These are phyloP conservation scores for Mesopsocus fuscifrons DNA, from an alignment of 2,888 invertebrate genomes.

Conservation along the genomic window DNA sequence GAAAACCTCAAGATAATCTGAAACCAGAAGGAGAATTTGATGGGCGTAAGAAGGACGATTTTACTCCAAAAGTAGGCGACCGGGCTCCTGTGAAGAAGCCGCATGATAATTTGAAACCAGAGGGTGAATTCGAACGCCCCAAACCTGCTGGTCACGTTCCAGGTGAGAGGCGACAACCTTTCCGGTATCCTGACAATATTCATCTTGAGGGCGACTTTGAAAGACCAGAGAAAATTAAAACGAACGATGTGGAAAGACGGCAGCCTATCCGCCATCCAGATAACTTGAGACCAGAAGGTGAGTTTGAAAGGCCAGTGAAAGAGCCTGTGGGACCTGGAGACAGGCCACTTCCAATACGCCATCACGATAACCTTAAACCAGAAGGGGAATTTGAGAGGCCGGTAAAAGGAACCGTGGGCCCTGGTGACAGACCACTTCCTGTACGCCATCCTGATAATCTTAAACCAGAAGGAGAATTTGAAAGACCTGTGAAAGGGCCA, in stretches of 20 bases:
- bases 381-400: conserved; percentile 27
- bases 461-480: conserved; percentile 21
- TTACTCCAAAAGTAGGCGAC: conserved; percentile 34
- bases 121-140: conserved; percentile 26
- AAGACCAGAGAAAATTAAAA: conserved; percentile 21
- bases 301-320: conserved; percentile 23
- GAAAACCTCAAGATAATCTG: conserved; percentile 23
- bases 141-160: conserved; percentile 25
- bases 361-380: conserved; percentile 30
- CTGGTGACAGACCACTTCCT: conserved; percentile 39
- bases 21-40: conserved; percentile 25
- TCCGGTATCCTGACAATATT: conserved; percentile 33
- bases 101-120: conserved; percentile 29
- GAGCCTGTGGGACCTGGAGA: conserved; percentile 34
- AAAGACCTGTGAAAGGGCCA: conserved; percentile 16
- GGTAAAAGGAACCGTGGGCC: conserved; percentile 24
- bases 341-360: conserved; percentile 35
- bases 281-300: conserved; percentile 28
- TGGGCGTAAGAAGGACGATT: conserved; percentile 34
- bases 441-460: conserved; percentile 42
- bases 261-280: conserved; percentile 36
- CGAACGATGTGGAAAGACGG: conserved; percentile 37
- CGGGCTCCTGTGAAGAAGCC: conserved; percentile 31
- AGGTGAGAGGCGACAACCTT: conserved; percentile 39
- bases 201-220: conserved; percentile 28